Percentiles rank a stretch among this genome's conserved stretches.
These are phyloP conservation scores for Pomatorhinus ruficollis DNA, from an alignment of 2,113 vertebrate genomes.

Conservation along the genomic window DNA sequence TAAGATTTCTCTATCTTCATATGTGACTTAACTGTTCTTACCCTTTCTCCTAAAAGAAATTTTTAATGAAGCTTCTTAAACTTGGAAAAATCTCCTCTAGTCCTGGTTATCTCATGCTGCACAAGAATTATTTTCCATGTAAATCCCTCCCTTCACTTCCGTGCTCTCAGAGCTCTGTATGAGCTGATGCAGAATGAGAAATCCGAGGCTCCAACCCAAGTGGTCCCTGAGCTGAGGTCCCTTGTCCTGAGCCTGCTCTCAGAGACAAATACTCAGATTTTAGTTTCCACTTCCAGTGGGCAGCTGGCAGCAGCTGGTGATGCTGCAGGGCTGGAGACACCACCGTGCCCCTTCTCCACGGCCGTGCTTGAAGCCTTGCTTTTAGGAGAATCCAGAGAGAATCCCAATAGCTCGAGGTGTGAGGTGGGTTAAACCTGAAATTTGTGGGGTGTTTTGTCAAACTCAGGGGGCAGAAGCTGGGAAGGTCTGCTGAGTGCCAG, in stretches of 20 bases:
- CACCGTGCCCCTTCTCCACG: fast-evolving
- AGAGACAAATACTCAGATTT: not conserved
- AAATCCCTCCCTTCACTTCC: not conserved
- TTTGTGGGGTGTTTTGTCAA: not conserved
- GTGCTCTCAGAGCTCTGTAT: not conserved
- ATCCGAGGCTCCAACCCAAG: not conserved
- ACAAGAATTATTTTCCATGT: not conserved
- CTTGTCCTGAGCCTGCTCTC: not conserved
- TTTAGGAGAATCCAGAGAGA: not conserved
- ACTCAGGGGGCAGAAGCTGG: not conserved
- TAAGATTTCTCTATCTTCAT: not conserved
- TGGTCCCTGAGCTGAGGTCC: not conserved
- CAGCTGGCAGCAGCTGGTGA: not conserved
- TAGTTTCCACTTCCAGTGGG: not conserved
- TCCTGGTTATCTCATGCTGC: not conserved
- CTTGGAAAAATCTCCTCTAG: not conserved
- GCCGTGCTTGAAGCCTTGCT: not conserved
- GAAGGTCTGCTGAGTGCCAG: not conserved
- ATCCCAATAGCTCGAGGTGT: not conserved
- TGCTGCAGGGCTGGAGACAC: not conserved
- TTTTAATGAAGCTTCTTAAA: not conserved
- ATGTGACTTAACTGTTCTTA: not conserved
- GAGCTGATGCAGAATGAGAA: not conserved
- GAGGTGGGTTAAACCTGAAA: not conserved
- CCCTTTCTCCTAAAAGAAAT: not conserved